Base-by-base conservation (phyloP, 2,888 invertebrate genomes). In the Sinopyrophorus schimmeli region DNA sequence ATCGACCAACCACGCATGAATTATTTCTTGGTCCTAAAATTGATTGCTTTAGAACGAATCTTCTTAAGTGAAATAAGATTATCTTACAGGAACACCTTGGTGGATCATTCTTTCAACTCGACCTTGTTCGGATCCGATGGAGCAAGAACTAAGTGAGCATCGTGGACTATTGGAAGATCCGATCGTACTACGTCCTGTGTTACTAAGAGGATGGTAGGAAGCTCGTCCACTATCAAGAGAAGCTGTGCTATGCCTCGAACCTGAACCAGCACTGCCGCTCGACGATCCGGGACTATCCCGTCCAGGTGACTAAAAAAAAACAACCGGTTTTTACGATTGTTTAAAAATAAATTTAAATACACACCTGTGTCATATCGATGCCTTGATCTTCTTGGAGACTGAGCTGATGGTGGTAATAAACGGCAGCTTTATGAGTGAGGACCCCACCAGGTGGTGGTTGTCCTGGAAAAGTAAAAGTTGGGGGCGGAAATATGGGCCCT, bases 1-100 rank as follows among this genome's bases (percentile, higher is more conserved):
- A 68, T 95, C 94, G 49, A 91, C 84, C 68, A 99, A 78, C 94
- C 98, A 99, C 53, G 89, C 89, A 74, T 87, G 91, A 65, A 99
- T 86, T 58, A 98, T 88, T 73, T 98, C 97, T 65, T 87, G 84
- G 75, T 98, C 97, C 87, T 88, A 76, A 46, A 42, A 4, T n/a
- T 2, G 7, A 16, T 46, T 47, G 4, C 7, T n/a, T 28, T 3
- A 28, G 3, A 2, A 14, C 4, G 5, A n/a, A 17, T 17, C 11
- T 10, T 3, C 9, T 17, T 9, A 2, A 30, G 7, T 31, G 2
- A n/a, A n/a, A n/a, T 18, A 17, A 31, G 10, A 31, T 2, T 18
- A 12, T 3, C 32, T 35, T 64, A 87, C 87, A 27, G 73, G 73
- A 47, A 72, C 65, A 3, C 88, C 88, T 70, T 90, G 89, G 52